Conservation (phyloP, 2,888 invertebrate genomes). For the Syrista parreyssii region DNA sequence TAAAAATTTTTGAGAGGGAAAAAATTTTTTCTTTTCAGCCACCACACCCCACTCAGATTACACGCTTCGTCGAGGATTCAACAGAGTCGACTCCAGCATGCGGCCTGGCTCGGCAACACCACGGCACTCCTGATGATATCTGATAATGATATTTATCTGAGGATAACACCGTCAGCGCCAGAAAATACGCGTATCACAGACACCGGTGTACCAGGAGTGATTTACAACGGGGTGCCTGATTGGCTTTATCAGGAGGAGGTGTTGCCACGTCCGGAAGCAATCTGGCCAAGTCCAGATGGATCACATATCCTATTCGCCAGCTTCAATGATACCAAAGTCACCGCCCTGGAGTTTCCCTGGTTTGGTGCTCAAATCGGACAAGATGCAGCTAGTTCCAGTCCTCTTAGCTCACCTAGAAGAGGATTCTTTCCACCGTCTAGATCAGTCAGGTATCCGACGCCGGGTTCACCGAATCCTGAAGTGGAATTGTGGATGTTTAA, state of each 20-base stretch:
- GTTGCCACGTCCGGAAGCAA: slow-evolving; percentile 81
- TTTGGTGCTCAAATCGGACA: slow-evolving; percentile 72
- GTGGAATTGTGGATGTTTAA: slow-evolving; percentile 86
- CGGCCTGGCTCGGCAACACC: slow-evolving; percentile 84
- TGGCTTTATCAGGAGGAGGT: slow-evolving; percentile 99
- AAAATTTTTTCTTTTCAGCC: slow-evolving; percentile 68
- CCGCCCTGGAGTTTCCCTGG: slow-evolving; percentile 75
- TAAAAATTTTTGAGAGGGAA: background rate
- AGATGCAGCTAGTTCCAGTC: slow-evolving; percentile 69
- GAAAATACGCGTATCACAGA: slow-evolving; percentile 78
- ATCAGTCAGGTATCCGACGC: slow-evolving; percentile 87
- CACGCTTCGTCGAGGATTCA: slow-evolving; percentile 78
- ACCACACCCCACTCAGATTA: slow-evolving; percentile 86
- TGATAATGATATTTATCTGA: slow-evolving; percentile 90
- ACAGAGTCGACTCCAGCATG: slow-evolving; percentile 83
- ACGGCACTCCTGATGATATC: slow-evolving; percentile 83
- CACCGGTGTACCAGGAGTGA: slow-evolving; percentile 80
- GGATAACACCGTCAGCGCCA: slow-evolving; percentile 76
- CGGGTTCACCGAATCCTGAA: slow-evolving; percentile 87
- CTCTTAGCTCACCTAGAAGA: slow-evolving; percentile 67
- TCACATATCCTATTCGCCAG: slow-evolving; percentile 85
- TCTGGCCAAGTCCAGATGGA: slow-evolving; percentile 88
- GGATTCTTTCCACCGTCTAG: slow-evolving; percentile 82
- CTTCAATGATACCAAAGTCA: slow-evolving; percentile 79
- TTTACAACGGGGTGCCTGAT: slow-evolving; percentile 95